These are phyloP conservation scores for Geothlypis trichas DNA, from an alignment of 2,113 vertebrate species.

Conservation along the genomic window DNA sequence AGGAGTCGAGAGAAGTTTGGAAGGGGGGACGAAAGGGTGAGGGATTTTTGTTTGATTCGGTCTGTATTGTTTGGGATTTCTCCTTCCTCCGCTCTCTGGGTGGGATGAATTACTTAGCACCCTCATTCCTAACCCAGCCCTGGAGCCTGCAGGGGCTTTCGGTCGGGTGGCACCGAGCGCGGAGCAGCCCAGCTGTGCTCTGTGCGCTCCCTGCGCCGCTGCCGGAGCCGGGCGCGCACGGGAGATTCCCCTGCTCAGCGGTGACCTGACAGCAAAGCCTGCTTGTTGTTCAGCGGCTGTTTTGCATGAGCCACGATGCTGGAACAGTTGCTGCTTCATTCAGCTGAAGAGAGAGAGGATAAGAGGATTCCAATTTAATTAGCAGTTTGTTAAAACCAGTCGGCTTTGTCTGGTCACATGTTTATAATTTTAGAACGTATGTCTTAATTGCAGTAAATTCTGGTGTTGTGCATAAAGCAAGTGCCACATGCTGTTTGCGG, in stretches of 20 bases:
- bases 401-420: constrained; percentile 36
- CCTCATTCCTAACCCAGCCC: background rate
- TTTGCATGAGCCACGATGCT: constrained; percentile 40
- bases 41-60: constrained; percentile 1
- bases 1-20: constrained; percentile 33
- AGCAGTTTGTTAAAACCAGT: constrained; percentile 37
- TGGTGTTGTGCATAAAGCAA: background rate
- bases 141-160: constrained; percentile 12
- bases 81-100: background rate
- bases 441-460: constrained; percentile 38
- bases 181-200: constrained; percentile 32
- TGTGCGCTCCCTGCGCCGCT: background rate
- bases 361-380: constrained; percentile 58
- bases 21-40: constrained; percentile 44
- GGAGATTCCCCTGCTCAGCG: constrained; percentile 47
- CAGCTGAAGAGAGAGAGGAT: background rate
- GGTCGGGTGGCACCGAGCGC: background rate
- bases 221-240: background rate
- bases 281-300: background rate
- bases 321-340: constrained; percentile 1
- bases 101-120: constrained; percentile 53
- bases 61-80: constrained; percentile 20
- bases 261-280: constrained; percentile 32
- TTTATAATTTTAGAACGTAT: constrained; percentile 29
- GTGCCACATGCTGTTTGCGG: background rate